A percentile compares a stretch with the other conserved stretches of the same genome.
These are phyloP conservation scores for Hypocryptadius cinnamomeus DNA, from an alignment of 2,113 vertebrate species.

Conservation along the genomic window DNA sequence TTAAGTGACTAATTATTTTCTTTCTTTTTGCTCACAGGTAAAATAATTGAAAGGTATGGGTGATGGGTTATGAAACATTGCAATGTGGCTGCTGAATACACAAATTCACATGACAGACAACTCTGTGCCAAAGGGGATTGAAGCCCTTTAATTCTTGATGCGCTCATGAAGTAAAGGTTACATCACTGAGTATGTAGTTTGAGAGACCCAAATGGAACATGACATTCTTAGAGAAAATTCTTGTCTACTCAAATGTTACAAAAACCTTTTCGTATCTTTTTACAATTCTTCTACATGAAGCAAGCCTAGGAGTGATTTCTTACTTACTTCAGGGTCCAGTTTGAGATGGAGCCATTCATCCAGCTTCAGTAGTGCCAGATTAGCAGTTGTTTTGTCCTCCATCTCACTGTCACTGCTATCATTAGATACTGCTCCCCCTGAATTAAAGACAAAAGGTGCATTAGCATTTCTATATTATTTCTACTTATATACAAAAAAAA, in stretches of 20 bases:
- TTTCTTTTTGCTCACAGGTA: background rate
- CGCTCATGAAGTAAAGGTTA: background rate
- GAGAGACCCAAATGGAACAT: fast-evolving
- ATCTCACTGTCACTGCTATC: conserved; percentile 88
- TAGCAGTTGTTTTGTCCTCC: conserved; percentile 71
- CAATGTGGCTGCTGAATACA: background rate
- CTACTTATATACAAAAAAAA: background rate
- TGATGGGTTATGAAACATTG: background rate
- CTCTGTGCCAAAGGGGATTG: background rate
- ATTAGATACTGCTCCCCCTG: conserved; percentile 58
- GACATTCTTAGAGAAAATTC: background rate
- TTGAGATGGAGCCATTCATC: conserved; percentile 89
- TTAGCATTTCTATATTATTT: background rate
- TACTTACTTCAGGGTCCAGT: conserved; percentile 80
- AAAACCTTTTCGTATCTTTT: background rate
- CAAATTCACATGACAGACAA: fast-evolving
- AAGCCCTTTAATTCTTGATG: background rate
- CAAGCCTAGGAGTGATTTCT: background rate
- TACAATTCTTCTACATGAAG: background rate
- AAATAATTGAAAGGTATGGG: background rate
- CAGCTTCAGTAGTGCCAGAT: conserved; percentile 76
- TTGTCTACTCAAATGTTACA: background rate
- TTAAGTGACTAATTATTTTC: background rate
- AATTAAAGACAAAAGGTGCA: background rate
- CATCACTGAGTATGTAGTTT: fast-evolving